These are phyloP conservation scores for Musca domestica DNA, from an alignment of 1,140 invertebrate genomes.

Conservation along the genomic window DNA sequence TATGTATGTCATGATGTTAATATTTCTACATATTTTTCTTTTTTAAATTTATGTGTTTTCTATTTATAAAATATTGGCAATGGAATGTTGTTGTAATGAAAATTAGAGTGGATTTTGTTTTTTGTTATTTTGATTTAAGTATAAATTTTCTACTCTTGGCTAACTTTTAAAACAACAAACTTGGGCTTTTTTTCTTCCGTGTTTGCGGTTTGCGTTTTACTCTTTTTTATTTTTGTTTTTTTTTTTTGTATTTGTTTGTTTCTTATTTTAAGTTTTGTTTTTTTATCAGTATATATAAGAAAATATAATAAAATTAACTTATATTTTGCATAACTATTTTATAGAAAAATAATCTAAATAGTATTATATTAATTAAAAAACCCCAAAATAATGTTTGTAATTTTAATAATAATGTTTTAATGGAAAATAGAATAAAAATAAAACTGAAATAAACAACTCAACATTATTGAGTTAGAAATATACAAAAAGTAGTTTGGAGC, in stretches of 20 bases:
- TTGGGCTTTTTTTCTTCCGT: too few species aligned
- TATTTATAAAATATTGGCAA: neutral
- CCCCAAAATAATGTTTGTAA: conserved; percentile 1
- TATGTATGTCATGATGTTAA: too few species aligned
- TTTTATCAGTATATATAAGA: conserved; percentile 7
- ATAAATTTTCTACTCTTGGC: too few species aligned
- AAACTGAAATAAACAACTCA: conserved; percentile 5
- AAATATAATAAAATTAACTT: conserved; percentile 8
- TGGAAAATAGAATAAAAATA: neutral
- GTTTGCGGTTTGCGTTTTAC: too few species aligned
- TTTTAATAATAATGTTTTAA: neutral
- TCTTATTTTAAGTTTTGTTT: neutral
- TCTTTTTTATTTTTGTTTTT: neutral
- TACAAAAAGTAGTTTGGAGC: neutral
- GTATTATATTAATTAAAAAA: neutral
- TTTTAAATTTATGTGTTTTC: neutral
- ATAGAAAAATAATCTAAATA: conserved; percentile 8
- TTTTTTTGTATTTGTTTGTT: neutral
- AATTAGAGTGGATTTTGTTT: too few species aligned
- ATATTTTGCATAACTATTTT: conserved; percentile 7
- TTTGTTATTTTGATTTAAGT: too few species aligned
- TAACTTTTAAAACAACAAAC: too few species aligned
- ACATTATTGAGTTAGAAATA: conserved; percentile 3
- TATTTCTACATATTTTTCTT: neutral
- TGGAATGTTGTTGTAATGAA: too few species aligned